Evolutionary conservation across 2,113 vertebrate genomes (phyloP).

Genomic region (Seriola quinqueradiata): DNA sequence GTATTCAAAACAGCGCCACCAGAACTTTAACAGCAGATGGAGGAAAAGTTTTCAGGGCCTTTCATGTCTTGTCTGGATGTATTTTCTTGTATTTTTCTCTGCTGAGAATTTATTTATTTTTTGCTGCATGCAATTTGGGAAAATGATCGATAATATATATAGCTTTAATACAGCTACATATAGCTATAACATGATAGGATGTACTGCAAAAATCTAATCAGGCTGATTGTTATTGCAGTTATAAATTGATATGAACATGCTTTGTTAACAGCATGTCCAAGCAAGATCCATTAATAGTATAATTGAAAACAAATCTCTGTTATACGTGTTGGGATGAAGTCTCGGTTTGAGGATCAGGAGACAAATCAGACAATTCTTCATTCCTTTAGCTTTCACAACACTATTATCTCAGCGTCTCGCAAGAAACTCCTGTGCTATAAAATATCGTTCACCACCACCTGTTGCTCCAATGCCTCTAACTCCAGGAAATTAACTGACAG

Average conservation of each 20-base stretch:
- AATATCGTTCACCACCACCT: slow-evolving; percentile 27
- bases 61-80: too few relatives aligned
- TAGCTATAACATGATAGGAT: background rate
- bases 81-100: too few relatives aligned
- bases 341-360: background rate
- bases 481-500: slow-evolving; percentile 6
- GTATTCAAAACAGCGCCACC: too few relatives aligned
- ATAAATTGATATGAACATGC: background rate
- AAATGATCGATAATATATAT: background rate
- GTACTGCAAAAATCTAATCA: too few relatives aligned
- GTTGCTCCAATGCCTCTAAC: slow-evolving; percentile 12
- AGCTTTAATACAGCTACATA: background rate
- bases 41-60: too few relatives aligned
- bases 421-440: background rate
- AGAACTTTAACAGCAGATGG: too few relatives aligned
- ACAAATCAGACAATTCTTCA: slow-evolving; percentile 3
- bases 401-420: background rate
- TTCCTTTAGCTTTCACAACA: slow-evolving; percentile 3
- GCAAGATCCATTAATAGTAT: background rate
- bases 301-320: background rate
- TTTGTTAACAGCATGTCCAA: background rate
- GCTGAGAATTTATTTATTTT: too few relatives aligned
- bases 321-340: background rate
- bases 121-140: background rate
- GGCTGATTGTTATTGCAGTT: background rate